phyloP scores from a whole-genome alignment of 2,113 vertebrate species.

The Tiliqua scincoides region DNA sequence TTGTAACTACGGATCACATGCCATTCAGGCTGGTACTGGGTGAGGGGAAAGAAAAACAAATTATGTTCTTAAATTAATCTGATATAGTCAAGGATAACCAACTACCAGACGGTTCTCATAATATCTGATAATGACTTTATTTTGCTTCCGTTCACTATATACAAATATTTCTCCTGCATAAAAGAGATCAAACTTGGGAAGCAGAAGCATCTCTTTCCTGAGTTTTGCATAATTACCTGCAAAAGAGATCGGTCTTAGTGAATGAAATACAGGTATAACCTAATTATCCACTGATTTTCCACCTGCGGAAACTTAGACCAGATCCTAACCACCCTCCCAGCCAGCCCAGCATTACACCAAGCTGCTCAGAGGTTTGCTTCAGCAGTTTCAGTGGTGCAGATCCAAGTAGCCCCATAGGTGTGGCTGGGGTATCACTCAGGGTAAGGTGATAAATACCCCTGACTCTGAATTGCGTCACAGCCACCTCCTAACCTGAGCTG shows the following conservation, averaged over 20 bases:
- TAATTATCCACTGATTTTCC: no score
- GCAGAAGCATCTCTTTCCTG: neutral
- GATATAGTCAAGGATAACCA: conserved; percentile 13
- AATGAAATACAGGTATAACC: no score
- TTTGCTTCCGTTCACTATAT: neutral
- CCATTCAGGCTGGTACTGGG: conserved; percentile 25
- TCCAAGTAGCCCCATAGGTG: no score
- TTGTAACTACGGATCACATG: conserved; percentile 60
- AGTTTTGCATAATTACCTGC: neutral
- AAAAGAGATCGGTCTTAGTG: neutral
- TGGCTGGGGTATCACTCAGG: no score
- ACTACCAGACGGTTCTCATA: conserved; percentile 23
- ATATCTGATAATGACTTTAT: conserved; percentile 12
- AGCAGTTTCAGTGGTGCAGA: no score
- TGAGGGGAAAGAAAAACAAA: conserved; percentile 41
- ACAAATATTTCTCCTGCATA: conserved; percentile 18
- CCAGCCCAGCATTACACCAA: no score
- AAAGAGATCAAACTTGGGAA: neutral
- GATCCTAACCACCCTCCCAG: no score
- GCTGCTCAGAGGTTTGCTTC: no score
- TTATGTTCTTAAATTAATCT: conserved; percentile 36
- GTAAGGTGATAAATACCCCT: no score
- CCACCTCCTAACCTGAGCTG: no score
- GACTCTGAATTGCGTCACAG: no score
- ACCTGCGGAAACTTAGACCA: no score